phyloP scores from a whole-genome alignment of 35 echinoderm and acorn worm genomes.

The Eucidaris tribuloides region DNA sequence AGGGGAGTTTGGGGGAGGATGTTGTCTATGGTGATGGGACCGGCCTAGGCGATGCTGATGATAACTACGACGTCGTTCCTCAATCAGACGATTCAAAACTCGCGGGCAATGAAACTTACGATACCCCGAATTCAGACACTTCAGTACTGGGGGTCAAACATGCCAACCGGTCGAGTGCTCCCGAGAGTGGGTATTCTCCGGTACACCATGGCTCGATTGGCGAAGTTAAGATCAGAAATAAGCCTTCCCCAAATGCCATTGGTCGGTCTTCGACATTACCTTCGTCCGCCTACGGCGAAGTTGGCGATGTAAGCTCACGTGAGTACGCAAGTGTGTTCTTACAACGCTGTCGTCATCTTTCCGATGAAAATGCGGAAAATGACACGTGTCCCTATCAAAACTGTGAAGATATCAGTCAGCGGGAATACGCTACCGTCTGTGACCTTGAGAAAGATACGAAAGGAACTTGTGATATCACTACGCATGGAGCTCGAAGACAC shows the following conservation, averaged over 20 bases:
- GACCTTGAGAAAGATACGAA: not conserved
- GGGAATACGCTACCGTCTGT: not conserved
- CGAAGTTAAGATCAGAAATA: not conserved
- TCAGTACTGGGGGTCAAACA: not conserved
- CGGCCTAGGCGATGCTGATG: not conserved
- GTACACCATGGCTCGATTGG: not conserved
- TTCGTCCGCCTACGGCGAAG: not conserved
- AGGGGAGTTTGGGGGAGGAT: not conserved
- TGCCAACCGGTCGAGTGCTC: not conserved
- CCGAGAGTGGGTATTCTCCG: not conserved
- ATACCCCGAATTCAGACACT: not conserved
- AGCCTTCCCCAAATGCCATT: not conserved
- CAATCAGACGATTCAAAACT: not conserved
- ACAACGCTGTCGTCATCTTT: not conserved
- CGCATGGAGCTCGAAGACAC: not conserved
- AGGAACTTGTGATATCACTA: not conserved
- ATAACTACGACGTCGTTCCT: not conserved
- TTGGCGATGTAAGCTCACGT: not conserved
- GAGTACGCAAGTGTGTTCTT: constrained; percentile 9
- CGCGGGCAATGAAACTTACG: not conserved
- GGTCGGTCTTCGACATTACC: not conserved
- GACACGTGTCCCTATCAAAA: not conserved
- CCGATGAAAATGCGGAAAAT: not conserved
- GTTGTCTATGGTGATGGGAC: not conserved
- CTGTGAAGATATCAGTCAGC: not conserved